A percentile compares a stretch with the other conserved stretches of the same genome.
Conservation (phyloP, 2,888 invertebrate genomes). For the Hypena proboscidalis region DNA sequence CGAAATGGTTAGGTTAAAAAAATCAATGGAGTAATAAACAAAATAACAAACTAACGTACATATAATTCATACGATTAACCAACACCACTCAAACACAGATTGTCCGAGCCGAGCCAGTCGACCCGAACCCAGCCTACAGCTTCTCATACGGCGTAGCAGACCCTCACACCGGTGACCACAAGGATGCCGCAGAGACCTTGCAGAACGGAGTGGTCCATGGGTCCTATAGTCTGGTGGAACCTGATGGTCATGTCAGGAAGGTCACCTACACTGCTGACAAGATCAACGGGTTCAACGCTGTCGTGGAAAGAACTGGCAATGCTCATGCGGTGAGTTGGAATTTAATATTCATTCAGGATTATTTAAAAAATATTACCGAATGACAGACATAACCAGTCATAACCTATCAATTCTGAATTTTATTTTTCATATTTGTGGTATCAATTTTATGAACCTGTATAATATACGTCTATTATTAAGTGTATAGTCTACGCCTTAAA, state of each 20-base stretch:
- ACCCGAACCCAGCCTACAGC: constrained; percentile 82
- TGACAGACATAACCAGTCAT: too few relatives aligned
- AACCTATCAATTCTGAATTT: too few relatives aligned
- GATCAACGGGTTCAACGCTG: constrained; percentile 82
- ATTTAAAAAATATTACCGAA: too few relatives aligned
- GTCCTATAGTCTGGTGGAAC: constrained; percentile 81
- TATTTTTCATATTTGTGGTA: too few relatives aligned
- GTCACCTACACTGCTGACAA: constrained; percentile 84
- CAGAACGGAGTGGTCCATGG: constrained; percentile 84
- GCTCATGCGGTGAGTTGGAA: constrained; percentile 71
- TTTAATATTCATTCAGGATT: too few relatives aligned
- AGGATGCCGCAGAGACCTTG: constrained; percentile 78
- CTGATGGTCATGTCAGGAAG: constrained; percentile 78
- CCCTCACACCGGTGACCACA: constrained; percentile 81
- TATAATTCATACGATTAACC: constrained; percentile 14
- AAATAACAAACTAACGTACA: neutral
- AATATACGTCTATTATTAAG: too few relatives aligned
- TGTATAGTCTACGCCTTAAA: too few relatives aligned
- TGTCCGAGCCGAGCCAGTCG: constrained; percentile 76
- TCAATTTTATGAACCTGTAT: too few relatives aligned
- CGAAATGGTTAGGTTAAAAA: too few relatives aligned
- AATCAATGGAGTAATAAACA: too few relatives aligned
- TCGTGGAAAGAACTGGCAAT: constrained; percentile 79
- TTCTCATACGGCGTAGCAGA: constrained; percentile 82
- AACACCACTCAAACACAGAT: constrained; percentile 48